phyloP scores from a whole-genome alignment of 1,140 invertebrate genomes.

The Oncopeltus fasciatus region DNA sequence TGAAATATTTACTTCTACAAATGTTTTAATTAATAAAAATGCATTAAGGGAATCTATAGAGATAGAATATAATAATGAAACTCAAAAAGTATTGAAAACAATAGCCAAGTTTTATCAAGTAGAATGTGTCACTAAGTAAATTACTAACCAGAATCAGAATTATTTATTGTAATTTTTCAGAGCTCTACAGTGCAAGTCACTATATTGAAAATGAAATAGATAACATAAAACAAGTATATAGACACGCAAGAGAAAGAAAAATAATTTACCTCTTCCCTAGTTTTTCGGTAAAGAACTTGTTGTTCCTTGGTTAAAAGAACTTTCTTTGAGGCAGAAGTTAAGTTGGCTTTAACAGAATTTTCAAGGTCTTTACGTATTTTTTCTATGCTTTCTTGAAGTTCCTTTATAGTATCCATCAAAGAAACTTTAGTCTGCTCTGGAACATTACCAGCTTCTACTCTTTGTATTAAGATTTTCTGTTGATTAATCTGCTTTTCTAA shows the following conservation, averaged over 20 bases:
- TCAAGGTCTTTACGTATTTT: conserved; percentile 52
- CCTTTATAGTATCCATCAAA: conserved; percentile 57
- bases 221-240: conserved; percentile 11
- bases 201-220: too few species aligned
- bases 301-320: conserved; percentile 11
- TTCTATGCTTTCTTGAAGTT: conserved; percentile 53
- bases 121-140: too few species aligned
- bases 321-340: conserved; percentile 11
- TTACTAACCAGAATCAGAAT: too few species aligned
- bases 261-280: conserved; percentile 25
- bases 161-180: too few species aligned
- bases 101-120: too few species aligned
- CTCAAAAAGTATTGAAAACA: too few species aligned
- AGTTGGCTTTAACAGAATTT: conserved; percentile 22
- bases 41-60: too few species aligned
- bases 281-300: conserved; percentile 21
- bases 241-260: too few species aligned
- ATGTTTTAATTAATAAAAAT: too few species aligned
- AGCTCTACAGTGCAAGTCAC: too few species aligned
- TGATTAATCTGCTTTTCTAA: conserved; percentile 64
- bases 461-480: conserved; percentile 56
- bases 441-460: conserved; percentile 48
- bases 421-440: conserved; percentile 46
- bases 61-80: too few species aligned
- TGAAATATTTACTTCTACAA: too few species aligned